Evolutionary conservation across 2,797 vertebrate species (phyloP), one percentile per base, ranked within the genome.

Genomic region (Xiphorhynchus erythropygius): DNA sequence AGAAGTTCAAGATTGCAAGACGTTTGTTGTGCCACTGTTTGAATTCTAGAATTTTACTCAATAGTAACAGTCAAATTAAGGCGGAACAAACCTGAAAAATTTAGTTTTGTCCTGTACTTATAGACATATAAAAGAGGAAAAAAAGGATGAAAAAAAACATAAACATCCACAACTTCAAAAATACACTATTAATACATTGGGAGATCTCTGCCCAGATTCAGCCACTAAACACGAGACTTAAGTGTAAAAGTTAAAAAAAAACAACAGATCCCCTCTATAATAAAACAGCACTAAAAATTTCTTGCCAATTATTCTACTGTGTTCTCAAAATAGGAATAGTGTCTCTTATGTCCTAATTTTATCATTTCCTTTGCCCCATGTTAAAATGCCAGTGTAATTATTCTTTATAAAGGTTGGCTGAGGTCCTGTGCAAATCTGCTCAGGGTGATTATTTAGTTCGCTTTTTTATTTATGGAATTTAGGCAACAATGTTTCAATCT

Each of bases 331-430:
- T 95, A 98, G 96, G 95, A 97, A 96, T 91, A 96, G 67, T 85
- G 42, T 96, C 95, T 97, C 96, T 96, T 93, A 96, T 91, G 96
- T 85, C 87, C 96, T 97, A 97, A 97, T 97, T 98, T 98, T 97
- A 97, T 96, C 65, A 96, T 96, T 97, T 97, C 80, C 95, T 96
- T 97, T 98, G 93, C 94, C 97, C 96, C 88, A 89, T 15, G 75
- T 96, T 97, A 97, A 97, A 97, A 97, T 83, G 52, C 30, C 75
- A 49, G 84, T 91, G 90, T 95, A 98, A 98, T 98, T 98, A 97
- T 97, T 96, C 95, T 94, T 91, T 94, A 95, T 81, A 97, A 87
- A 98, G 95, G 95, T 96, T 97, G 97, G 94, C 77, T 65, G 92
- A 97, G 97, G 95, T 97, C 84, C 79, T 5, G 32, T 77, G 76